Conservation (phyloP, 2,797 vertebrate species). For the Taenioides sp. region DNA sequence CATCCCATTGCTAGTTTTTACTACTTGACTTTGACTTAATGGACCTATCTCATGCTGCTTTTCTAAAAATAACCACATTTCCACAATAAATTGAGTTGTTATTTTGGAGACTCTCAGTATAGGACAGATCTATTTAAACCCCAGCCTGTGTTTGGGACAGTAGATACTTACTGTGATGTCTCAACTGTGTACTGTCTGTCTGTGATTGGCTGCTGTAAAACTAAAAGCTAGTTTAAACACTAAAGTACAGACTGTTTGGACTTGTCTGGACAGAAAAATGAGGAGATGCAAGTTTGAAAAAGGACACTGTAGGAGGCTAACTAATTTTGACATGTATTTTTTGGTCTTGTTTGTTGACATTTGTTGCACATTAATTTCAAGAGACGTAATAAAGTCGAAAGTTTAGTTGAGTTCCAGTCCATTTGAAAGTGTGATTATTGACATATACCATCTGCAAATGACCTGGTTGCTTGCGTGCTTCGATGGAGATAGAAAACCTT, state of each 20-base stretch:
- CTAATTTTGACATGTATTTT: not conserved
- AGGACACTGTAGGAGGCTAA: not conserved
- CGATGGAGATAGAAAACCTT: not conserved
- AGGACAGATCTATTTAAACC: not conserved
- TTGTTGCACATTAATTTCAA: too few relatives aligned
- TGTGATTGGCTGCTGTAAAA: conserved; percentile 7
- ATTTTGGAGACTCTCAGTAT: not conserved
- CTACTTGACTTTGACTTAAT: not conserved
- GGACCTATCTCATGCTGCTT: not conserved
- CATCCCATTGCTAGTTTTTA: not conserved
- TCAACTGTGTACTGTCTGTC: not conserved
- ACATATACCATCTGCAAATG: not conserved
- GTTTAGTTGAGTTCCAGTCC: too few relatives aligned
- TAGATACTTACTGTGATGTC: not conserved
- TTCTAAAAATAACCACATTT: not conserved
- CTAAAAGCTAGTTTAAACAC: not conserved
- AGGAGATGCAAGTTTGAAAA: conserved; percentile 1
- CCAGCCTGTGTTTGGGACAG: not conserved
- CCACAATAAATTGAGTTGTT: not conserved
- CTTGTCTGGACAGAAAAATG: conserved; percentile 11
- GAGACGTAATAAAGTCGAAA: not conserved
- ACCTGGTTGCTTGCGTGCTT: not conserved
- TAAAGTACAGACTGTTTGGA: conserved; percentile 1
- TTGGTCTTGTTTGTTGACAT: not conserved
- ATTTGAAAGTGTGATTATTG: not conserved